Base-by-base conservation (phyloP, 1,140 invertebrate genomes). In the Sinella curviseta region DNA sequence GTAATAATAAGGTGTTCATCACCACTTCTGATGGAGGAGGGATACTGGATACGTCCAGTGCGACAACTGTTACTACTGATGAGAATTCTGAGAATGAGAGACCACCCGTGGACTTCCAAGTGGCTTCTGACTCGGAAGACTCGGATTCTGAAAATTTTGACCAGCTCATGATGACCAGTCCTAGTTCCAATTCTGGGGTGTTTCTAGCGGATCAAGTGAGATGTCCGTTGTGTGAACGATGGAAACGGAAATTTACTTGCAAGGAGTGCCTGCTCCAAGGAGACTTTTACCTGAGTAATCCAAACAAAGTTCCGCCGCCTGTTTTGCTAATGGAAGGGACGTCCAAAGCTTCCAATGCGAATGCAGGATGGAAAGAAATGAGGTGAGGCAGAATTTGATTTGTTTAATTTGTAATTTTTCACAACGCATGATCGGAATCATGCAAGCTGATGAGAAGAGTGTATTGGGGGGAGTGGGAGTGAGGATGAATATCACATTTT, bases 41-140 rank as follows among this genome's bases (percentile, higher is more conserved):
- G 14, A 30, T 8, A 14, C 30, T 70, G 26, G 26, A 2, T 12
- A 33, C 65, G 12, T 70, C 65, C 2, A 48, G 24, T 16, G 4
- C 26, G 31, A 33, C 28, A 24, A 80, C 77, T 65, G 79, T 67
- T 26, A 65, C n/a, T 20, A 36, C 67, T 1, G 33, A 33, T 16
- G 67, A 33, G 17, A 57, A 60, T 26, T 77, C 74, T 60, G 70
- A 39, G 8, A 35, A 82, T 30, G 60, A 81, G 24, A 24, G 76
- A 3, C 39, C 81, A 2, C 81, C 81, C 30, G 74, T 78, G 8
- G 81, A 82, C 57, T 82, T 82, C 35, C 81, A 82, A 77, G 77
- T 82, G 12, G 65, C 81, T 24, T 80, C 78, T 26, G 76, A 70
- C 20, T 80, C 78, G 1, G 48, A 34, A 24, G 76, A 77, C 1